Evolutionary conservation across 1,140 invertebrate species (phyloP).

Genomic region (Cecropterus lyciades): DNA sequence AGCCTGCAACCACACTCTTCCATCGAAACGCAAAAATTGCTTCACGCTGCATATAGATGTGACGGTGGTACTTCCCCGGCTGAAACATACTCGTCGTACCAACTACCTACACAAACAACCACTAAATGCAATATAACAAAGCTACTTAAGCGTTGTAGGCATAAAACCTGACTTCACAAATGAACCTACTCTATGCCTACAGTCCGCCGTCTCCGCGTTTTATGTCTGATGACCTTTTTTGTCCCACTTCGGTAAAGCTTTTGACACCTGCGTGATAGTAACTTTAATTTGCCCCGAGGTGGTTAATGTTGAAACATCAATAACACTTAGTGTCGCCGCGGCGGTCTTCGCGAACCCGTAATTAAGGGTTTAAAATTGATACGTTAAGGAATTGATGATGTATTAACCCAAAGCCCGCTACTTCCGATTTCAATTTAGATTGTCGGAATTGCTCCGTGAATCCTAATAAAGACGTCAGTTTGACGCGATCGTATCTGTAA

Average conservation of each 20-base stretch:
- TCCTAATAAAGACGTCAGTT: slow-evolving; percentile 28
- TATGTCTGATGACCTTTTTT: slow-evolving; percentile 77
- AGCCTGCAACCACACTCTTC: too few relatives aligned
- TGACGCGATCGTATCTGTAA: slow-evolving; percentile 8
- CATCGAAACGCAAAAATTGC: too few relatives aligned
- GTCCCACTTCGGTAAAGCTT: slow-evolving; percentile 64
- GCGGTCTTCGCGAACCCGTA: slow-evolving; percentile 52
- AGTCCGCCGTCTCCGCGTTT: slow-evolving; percentile 54
- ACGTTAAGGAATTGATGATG: slow-evolving; percentile 52
- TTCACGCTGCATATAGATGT: too few relatives aligned
- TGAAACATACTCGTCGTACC: too few relatives aligned
- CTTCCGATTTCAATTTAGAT: slow-evolving; percentile 56
- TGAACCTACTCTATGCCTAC: slow-evolving; percentile 51
- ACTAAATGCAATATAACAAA: too few relatives aligned
- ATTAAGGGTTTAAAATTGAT: slow-evolving; percentile 67
- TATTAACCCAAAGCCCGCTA: slow-evolving; percentile 5
- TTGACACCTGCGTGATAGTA: slow-evolving; percentile 73
- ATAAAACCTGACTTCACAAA: slow-evolving; percentile 1
- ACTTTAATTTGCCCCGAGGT: slow-evolving; percentile 66
- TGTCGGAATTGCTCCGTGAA: slow-evolving; percentile 24
- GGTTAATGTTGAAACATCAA: slow-evolving; percentile 61
- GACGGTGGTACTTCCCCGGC: too few relatives aligned
- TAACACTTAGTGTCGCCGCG: slow-evolving; percentile 63
- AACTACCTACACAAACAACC: too few relatives aligned
- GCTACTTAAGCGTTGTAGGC: not conserved